phyloP scores from a whole-genome alignment of 2,797 vertebrate genomes.

The Squalus acanthias region DNA sequence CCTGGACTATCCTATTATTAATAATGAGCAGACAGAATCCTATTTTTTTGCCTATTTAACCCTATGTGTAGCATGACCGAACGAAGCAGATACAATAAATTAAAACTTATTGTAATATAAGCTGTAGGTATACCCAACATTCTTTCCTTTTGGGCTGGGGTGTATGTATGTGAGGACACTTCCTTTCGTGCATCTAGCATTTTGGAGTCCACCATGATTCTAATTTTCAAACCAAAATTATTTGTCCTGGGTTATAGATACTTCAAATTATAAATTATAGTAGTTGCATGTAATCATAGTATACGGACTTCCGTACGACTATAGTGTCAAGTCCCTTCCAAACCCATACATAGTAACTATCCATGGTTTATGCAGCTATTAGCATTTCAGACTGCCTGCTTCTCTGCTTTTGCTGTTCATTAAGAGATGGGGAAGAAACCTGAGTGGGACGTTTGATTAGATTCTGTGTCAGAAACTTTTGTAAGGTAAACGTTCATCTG shows the following conservation, averaged over 20 bases:
- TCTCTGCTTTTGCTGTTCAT: not conserved
- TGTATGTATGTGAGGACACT: not conserved
- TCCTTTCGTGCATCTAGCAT: not conserved
- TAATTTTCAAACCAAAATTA: not conserved
- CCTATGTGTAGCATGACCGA: not conserved
- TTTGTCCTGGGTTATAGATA: not conserved
- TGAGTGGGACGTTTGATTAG: not conserved
- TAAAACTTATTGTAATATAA: too few species aligned
- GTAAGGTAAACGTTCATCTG: not conserved
- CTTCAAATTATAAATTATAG: too few species aligned
- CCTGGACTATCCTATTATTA: too few species aligned
- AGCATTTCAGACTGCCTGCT: not conserved
- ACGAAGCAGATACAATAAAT: too few species aligned
- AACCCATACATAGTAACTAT: too few species aligned
- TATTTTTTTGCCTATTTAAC: not conserved
- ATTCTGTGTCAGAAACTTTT: not conserved
- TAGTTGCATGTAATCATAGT: too few species aligned
- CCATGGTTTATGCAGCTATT: too few species aligned
- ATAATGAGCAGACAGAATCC: too few species aligned
- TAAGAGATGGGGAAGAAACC: not conserved
- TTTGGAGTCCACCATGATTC: not conserved
- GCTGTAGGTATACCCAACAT: not conserved
- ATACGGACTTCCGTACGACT: too few species aligned
- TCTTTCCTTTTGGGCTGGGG: not conserved
- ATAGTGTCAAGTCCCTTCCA: too few species aligned